phyloP scores from a whole-genome alignment of 2,113 vertebrate genomes.

The Ellobius talpinus region DNA sequence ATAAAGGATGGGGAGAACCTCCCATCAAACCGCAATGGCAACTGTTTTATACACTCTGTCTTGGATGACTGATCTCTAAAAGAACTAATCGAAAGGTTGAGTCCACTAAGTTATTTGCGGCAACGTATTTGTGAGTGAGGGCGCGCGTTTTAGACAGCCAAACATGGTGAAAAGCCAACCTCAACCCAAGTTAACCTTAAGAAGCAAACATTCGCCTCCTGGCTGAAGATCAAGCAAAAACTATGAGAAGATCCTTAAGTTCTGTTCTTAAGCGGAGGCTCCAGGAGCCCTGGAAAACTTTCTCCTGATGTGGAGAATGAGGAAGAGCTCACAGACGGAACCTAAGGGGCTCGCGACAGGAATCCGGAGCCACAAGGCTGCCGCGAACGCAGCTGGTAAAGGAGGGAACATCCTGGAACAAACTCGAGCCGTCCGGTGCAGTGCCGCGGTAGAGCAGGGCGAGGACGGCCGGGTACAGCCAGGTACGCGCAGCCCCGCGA shows the following conservation, averaged over 20 bases:
- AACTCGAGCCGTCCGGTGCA: neutral
- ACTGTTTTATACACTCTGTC: conserved; percentile 8
- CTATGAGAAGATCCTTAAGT: neutral
- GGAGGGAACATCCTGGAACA: neutral
- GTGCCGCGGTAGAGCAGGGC: neutral
- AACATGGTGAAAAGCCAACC: conserved; percentile 62
- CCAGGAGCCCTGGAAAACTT: neutral
- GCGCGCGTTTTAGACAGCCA: conserved; percentile 29
- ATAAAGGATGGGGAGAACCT: neutral
- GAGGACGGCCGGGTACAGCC: neutral
- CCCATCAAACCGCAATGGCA: neutral
- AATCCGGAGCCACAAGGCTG: neutral
- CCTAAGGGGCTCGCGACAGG: neutral
- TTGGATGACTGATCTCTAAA: conserved; percentile 34
- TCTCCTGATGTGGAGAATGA: neutral
- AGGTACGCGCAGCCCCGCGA: neutral
- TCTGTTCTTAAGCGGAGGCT: neutral
- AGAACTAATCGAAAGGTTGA: conserved; percentile 24
- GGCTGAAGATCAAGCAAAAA: conserved; percentile 56
- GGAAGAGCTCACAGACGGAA: neutral
- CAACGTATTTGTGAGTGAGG: neutral
- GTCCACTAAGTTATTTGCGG: neutral
- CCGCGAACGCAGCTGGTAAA: neutral
- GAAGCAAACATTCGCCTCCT: conserved; percentile 44
- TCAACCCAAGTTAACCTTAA: conserved; percentile 61